Evolutionary conservation across 2,797 vertebrate genomes (phyloP).

Genomic region (Pipistrellus pipistrellus): DNA sequence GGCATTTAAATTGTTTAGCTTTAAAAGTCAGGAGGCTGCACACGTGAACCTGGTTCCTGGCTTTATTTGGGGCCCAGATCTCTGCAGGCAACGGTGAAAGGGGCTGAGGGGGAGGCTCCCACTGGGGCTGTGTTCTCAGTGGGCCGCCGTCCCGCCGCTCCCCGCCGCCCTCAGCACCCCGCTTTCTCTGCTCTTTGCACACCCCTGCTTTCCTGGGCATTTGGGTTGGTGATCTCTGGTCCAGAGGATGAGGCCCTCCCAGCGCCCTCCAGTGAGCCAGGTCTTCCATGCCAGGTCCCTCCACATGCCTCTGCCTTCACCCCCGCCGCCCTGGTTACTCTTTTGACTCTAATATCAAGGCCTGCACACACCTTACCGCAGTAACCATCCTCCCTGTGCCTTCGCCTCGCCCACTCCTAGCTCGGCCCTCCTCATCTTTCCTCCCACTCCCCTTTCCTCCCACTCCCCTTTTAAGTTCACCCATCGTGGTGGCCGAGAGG

Average conservation of each 20-base stretch:
- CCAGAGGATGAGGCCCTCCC: neutral
- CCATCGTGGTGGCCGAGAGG: neutral
- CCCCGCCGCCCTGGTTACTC: neutral
- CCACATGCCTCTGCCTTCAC: neutral
- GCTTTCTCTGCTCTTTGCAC: neutral
- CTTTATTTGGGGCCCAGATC: neutral
- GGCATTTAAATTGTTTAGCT: neutral
- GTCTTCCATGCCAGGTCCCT: neutral
- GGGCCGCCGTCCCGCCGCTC: rapidly evolving
- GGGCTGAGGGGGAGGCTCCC: neutral
- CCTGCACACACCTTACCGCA: rapidly evolving
- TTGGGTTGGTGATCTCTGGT: neutral
- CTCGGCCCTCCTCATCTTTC: neutral
- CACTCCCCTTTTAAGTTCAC: neutral
- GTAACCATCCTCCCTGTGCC: neutral
- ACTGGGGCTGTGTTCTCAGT: neutral
- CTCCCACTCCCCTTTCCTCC: neutral
- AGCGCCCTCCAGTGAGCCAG: neutral
- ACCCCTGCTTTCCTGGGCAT: neutral
- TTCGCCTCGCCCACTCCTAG: neutral
- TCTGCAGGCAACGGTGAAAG: neutral
- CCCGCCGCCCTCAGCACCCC: neutral
- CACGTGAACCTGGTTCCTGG: neutral
- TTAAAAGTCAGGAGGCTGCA: neutral
- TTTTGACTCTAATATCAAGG: too few species aligned